These are phyloP conservation scores for Melipona bicolor DNA, from an alignment of 2,888 invertebrate genomes.

Conservation along the genomic window DNA sequence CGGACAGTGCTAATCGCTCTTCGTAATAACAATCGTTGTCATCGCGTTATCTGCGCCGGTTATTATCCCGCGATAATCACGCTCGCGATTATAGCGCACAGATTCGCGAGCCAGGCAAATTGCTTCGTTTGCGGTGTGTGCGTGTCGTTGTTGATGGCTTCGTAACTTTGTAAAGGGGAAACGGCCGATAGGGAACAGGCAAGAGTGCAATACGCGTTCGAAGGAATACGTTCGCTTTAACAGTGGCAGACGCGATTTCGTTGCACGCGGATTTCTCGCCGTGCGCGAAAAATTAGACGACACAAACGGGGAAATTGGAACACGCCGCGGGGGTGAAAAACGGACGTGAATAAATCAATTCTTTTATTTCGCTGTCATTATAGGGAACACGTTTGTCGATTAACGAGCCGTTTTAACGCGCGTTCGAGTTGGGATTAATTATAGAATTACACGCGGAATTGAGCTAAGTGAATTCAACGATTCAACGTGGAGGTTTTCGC, in stretches of 20 bases:
- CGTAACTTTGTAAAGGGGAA: slow-evolving; percentile 12
- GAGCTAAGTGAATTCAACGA: not conserved
- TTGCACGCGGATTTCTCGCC: not conserved
- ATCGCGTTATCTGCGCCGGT: slow-evolving; percentile 60
- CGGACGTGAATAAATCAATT: slow-evolving; percentile 12
- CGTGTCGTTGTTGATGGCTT: slow-evolving; percentile 19
- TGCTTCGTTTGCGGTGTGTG: slow-evolving; percentile 56
- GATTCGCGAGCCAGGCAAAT: slow-evolving; percentile 62
- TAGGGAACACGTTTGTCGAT: not conserved
- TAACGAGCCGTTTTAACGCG: too few relatives aligned
- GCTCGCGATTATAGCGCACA: slow-evolving; percentile 56
- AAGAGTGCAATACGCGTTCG: not conserved
- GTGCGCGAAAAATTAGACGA: too few relatives aligned
- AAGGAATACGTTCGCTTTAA: not conserved
- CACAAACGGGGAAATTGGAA: not conserved
- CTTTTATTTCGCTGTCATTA: not conserved
- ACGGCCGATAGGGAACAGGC: not conserved
- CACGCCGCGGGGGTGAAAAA: not conserved
- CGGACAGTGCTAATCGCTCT: slow-evolving; percentile 61
- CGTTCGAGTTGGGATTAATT: not conserved
- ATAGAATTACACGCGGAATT: not conserved
- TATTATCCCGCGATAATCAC: slow-evolving; percentile 67
- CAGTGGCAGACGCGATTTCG: not conserved
- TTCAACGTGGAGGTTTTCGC: not conserved
- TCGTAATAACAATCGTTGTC: slow-evolving; percentile 68